Base-by-base conservation (phyloP, 2,797 vertebrate genomes). In the Lemur catta region DNA sequence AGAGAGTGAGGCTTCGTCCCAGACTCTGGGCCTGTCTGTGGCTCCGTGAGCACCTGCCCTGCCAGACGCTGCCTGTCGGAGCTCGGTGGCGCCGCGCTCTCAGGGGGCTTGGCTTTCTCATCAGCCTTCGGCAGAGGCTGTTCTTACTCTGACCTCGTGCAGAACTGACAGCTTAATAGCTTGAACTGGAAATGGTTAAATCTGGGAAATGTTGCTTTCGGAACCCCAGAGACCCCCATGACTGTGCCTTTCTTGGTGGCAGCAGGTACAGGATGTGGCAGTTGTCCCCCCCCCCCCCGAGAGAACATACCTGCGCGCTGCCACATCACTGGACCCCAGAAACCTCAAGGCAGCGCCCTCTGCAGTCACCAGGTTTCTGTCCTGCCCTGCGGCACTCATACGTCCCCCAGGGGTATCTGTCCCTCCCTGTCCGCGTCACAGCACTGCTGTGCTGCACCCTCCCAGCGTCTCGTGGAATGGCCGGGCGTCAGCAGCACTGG, bases 401-500 rank as follows among this genome's bases (percentile, higher is more conserved):
- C 22, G 2, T 38, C 28, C 11, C 9, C 24, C 28, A 12, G 2
- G 67, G 6, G 35, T 11, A 2, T 38, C 33, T 28, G 52, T 55
- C 30, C 7, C 15, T 17, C 26, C n/a, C 9, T 0, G 3, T 20
- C 24, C 0, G 0, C 6, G 7, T 30, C 24, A 20, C 1, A 7
- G 18, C 20, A 6, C 8, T 11, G 2, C 17, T 13, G 63, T n/a
- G 18, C 18, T 52, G 38, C 26, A 2, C 28, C 38, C 15, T 46
- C 18, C 17, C 18, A 63, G 33, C 7, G 0, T 52, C 33, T 24
- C 22, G 10, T 61, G 55, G 26, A 69, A 24, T 46, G 57, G 28
- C 80, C n/a, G 8, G 30, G 24, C 1, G 61, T 4, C 2, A 0
- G n/a, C 2, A 18, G 22, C 26, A 3, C 0, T 0, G 28, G 30